A percentile compares a stretch with the other conserved stretches of the same genome.
These are phyloP conservation scores for Ditylenchus weischeri DNA, from an alignment of 2,888 invertebrate genomes.

Conservation along the genomic window DNA sequence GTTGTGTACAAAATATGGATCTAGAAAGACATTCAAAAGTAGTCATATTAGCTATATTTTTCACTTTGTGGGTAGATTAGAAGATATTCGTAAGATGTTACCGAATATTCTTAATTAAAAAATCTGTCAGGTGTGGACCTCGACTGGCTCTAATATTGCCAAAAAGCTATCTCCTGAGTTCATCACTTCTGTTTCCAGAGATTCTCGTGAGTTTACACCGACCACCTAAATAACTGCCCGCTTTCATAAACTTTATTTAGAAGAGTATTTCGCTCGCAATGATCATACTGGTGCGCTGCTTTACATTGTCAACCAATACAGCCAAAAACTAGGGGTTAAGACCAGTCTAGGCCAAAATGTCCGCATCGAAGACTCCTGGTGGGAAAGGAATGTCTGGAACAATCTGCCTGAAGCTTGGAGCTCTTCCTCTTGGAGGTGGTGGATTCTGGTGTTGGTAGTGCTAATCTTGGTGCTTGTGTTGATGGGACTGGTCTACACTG, in stretches of 20 bases:
- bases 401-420: neutral
- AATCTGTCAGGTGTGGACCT: slow-evolving; percentile 16
- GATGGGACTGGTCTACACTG: neutral
- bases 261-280: slow-evolving; percentile 1
- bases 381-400: slow-evolving; percentile 7
- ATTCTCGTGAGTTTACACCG: slow-evolving; percentile 8
- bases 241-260: neutral
- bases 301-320: slow-evolving; percentile 16
- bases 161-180: slow-evolving; percentile 18
- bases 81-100: no score
- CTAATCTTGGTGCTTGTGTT: neutral
- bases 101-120: neutral
- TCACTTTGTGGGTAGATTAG: no score
- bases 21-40: no score
- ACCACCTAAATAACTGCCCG: neutral
- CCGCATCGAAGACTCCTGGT: neutral
- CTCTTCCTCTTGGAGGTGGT: slow-evolving; percentile 7
- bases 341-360: neutral
- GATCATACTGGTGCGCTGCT: slow-evolving; percentile 19
- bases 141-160: slow-evolving; percentile 14
- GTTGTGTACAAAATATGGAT: no score
- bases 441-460: neutral
- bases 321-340: slow-evolving; percentile 6
- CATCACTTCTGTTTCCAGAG: slow-evolving; percentile 12
- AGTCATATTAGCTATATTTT: no score